These are phyloP conservation scores for Oceanites oceanicus DNA, from an alignment of 2,113 vertebrate genomes.

Conservation along the genomic window DNA sequence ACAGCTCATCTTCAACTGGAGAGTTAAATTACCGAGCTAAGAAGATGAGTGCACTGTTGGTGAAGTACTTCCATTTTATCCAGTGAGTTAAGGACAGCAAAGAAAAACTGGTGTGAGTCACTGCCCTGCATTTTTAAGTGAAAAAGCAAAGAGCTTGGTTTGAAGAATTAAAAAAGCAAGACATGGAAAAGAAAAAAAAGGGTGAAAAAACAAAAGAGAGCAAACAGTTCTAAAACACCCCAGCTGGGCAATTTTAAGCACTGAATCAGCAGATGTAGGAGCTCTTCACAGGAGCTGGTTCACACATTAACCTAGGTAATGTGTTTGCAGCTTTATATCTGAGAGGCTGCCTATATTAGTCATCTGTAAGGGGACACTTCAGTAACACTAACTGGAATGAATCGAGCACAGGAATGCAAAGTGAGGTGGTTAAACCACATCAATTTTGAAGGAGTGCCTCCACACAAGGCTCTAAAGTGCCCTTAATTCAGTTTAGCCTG, in stretches of 20 bases:
- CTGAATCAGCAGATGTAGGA: neutral
- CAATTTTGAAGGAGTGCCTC: neutral
- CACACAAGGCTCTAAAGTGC: neutral
- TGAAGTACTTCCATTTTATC: neutral
- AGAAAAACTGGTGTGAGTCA: neutral
- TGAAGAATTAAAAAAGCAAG: neutral
- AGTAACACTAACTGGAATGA: neutral
- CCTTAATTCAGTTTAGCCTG: conserved; percentile 42
- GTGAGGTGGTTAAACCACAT: neutral
- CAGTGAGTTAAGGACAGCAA: neutral
- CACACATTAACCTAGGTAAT: neutral
- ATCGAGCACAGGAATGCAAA: conserved; percentile 9
- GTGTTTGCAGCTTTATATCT: neutral
- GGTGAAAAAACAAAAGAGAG: no score
- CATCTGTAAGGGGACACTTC: conserved; percentile 10
- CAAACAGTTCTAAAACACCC: neutral
- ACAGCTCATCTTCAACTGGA: neutral
- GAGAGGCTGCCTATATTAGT: neutral
- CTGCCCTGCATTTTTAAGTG: neutral
- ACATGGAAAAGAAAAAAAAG: neutral
- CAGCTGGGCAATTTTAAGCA: neutral
- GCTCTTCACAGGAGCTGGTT: neutral
- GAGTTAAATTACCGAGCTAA: neutral
- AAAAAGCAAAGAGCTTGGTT: neutral
- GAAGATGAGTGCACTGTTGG: neutral